Evolutionary conservation across 2,797 vertebrate genomes (phyloP).

Genomic region (Podargus strigoides): DNA sequence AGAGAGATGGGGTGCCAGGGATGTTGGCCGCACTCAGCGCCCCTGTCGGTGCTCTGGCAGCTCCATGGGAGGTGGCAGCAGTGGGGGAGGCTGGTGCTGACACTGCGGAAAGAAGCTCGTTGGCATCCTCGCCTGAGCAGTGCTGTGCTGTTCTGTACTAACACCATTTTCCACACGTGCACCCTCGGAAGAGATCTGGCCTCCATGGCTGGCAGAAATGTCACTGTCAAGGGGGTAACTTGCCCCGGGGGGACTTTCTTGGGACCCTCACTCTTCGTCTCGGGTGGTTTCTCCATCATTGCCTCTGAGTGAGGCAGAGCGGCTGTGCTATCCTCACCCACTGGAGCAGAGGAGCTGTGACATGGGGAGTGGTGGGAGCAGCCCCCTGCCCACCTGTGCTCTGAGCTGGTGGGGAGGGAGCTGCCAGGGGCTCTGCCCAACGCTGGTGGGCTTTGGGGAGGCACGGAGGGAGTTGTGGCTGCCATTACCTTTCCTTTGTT

Average conservation of each 20-base stretch:
- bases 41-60: background rate
- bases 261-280: background rate
- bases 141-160: background rate
- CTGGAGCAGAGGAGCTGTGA: background rate
- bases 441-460: background rate
- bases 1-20: background rate
- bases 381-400: background rate
- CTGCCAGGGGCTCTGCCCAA: background rate
- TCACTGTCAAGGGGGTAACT: background rate
- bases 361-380: background rate
- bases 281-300: background rate
- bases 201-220: background rate
- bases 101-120: background rate
- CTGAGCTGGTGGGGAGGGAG: background rate
- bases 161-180: background rate
- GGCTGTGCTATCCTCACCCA: background rate
- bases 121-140: background rate
- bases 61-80: background rate
- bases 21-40: background rate
- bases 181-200: background rate
- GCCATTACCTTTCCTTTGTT: constrained; percentile 36
- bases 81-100: background rate
- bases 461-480: background rate
- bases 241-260: rapidly evolving
- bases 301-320: background rate